A percentile compares a stretch with the other conserved stretches of the same genome.
phyloP scores from a whole-genome alignment of 37 sponge, comb jelly and placozoan genomes.

The Dysidea cf. avara region DNA sequence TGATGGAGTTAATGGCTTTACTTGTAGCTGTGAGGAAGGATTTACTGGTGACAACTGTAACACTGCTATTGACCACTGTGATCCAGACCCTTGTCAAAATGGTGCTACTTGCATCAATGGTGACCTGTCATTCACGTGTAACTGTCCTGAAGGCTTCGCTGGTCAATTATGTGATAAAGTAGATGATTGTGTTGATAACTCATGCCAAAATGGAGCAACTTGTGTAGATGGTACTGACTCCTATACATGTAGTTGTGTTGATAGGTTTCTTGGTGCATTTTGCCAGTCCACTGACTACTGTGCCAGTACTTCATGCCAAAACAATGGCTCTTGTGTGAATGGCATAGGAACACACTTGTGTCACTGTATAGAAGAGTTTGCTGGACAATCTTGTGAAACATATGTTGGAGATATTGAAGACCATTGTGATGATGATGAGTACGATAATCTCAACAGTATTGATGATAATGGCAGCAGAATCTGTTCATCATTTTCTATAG shows the following conservation, averaged over 20 bases:
- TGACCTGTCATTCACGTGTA: conserved; percentile 10
- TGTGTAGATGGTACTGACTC: conserved; percentile 32
- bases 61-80: conserved; percentile 41
- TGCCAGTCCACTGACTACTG: conserved; percentile 41
- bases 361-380: conserved; percentile 24
- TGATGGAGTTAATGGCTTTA: conserved; percentile 17
- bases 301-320: conserved; percentile 13
- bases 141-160: conserved; percentile 33
- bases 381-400: conserved; percentile 41
- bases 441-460: not conserved
- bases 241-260: conserved; percentile 46
- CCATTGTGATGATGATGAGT: not conserved
- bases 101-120: not conserved
- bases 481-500: too few relatives aligned
- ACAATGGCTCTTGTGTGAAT: conserved; percentile 20
- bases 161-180: conserved; percentile 38
- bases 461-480: too few relatives aligned
- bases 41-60: conserved; percentile 57
- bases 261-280: conserved; percentile 27
- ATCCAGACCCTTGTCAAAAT: not conserved
- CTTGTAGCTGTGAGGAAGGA: conserved; percentile 61
- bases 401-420: conserved; percentile 12
- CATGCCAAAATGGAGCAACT: conserved; percentile 23
- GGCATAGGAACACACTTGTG: not conserved
- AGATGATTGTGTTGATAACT: conserved; percentile 43